Base-by-base conservation (phyloP, 2,113 vertebrate genomes). In the Chlorocebus sabaeus region DNA sequence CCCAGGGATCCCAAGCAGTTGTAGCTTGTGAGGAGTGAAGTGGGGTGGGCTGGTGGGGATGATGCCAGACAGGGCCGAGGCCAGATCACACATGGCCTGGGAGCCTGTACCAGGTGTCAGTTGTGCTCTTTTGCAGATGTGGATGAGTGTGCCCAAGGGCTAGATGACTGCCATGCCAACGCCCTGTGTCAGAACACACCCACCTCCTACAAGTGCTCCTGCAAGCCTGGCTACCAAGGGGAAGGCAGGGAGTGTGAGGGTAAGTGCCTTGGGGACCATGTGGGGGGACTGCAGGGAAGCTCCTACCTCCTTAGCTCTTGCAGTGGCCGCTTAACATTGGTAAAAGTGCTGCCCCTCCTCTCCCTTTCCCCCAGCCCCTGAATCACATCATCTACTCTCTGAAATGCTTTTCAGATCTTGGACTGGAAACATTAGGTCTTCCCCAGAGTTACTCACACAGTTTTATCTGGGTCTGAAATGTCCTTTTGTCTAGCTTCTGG, bases 101-200 rank as follows among this genome's bases (percentile, higher is more conserved):
- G 73, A 40, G 17, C 20, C 43, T 1, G 8, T 25, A 18, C 45
- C 27, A 75, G 81, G 82, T 82, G 43, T 27, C 79, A 18, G 83
- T 93, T 84, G 57, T 95, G 90, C 50, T 98, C 97, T 98, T 98
- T 97, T 88, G 68, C 97, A 99, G 99, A 99, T 93, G 99, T 99
- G 97, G 99, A 99, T 11, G 99, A 99, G 95, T 99, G 99, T 97
- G 98, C 99, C 78, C 99, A 99, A 93, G 99, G 99, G 90, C 99
- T 99, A 70, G 99, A 99, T 96, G 99, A 99, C 98, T 99, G 99
- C 99, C 99, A 99, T 97, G 98, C 99, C 38, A 99, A 99, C 97
- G 99, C 99, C 57, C 99, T 99, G 98, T 99, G 99, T 98, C 99
- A 99, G 82, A 99, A 99, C 97, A 99, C 99, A 50, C 99, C 98